Percentiles rank a stretch among this genome's conserved stretches.
phyloP scores from a whole-genome alignment of 2,797 vertebrate genomes.

The Danio aesculapii region DNA sequence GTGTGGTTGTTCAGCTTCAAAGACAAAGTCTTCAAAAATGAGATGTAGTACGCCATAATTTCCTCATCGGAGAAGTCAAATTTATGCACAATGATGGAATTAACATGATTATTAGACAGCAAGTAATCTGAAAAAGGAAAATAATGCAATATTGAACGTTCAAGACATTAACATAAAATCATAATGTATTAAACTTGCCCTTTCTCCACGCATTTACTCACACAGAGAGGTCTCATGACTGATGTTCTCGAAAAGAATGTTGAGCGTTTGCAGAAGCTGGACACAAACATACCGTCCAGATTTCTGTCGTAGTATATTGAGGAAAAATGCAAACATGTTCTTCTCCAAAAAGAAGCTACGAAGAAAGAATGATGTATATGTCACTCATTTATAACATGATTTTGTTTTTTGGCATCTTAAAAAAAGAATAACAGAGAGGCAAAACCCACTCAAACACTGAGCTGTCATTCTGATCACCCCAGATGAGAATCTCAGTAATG shows the following conservation, averaged over 20 bases:
- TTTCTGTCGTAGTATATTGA: slow-evolving; percentile 98
- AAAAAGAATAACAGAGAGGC: not conserved
- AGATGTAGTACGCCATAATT: slow-evolving; percentile 99
- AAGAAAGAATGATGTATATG: slow-evolving; percentile 7
- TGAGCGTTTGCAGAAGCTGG: slow-evolving; percentile 96
- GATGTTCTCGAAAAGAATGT: slow-evolving; percentile 99
- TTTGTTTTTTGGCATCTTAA: not conserved
- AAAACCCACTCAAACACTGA: slow-evolving; percentile 96
- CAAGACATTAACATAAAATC: not conserved
- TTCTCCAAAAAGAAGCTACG: slow-evolving; percentile 98
- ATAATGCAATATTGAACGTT: not conserved
- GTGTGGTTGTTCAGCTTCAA: slow-evolving; percentile 98
- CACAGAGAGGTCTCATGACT: slow-evolving; percentile 97
- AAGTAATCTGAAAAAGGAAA: slow-evolving; percentile 87
- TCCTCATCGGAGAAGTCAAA: slow-evolving; percentile 99
- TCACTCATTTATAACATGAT: slow-evolving; percentile 40
- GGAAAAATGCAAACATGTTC: slow-evolving; percentile 99
- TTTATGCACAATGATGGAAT: slow-evolving; percentile 99
- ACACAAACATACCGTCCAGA: slow-evolving; percentile 98
- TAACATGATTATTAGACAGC: slow-evolving; percentile 97
- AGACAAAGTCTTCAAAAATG: slow-evolving; percentile 97
- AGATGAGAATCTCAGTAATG: slow-evolving; percentile 98
- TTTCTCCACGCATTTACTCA: slow-evolving; percentile 74
- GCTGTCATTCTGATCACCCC: slow-evolving; percentile 99
- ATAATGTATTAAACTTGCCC: not conserved